Percentiles rank a stretch among this genome's conserved stretches.
Conservation (phyloP, 2,113 vertebrate species). For the Otolemur garnettii region DNA sequence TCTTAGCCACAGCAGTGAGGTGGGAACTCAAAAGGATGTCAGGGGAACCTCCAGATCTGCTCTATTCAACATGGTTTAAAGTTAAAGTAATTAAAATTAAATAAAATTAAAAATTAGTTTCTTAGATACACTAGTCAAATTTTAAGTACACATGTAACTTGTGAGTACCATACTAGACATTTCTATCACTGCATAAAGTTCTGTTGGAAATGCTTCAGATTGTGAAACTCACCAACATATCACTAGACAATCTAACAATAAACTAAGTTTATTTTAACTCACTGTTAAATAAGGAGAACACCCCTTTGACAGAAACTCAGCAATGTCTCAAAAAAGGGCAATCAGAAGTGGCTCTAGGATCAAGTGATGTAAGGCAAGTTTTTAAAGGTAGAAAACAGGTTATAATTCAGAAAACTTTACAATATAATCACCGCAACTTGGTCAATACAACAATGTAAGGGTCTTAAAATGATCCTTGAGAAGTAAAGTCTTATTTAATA, state of each 20-base stretch:
- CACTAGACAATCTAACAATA: background rate
- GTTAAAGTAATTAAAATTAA: slow-evolving; percentile 22
- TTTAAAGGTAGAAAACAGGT: background rate
- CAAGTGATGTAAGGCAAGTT: background rate
- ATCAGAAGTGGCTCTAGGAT: background rate
- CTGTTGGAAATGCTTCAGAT: background rate
- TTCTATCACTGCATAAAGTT: background rate
- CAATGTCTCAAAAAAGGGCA: slow-evolving; percentile 8
- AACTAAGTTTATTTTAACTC: background rate
- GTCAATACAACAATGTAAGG: background rate
- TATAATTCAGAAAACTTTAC: background rate
- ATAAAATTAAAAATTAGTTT: background rate
- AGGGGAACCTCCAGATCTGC: background rate
- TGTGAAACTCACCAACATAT: background rate
- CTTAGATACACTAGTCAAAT: background rate
- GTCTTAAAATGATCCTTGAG: background rate
- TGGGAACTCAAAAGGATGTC: background rate
- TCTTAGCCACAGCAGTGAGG: background rate
- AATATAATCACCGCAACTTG: background rate
- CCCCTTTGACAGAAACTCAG: background rate
- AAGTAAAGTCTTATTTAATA: slow-evolving; percentile 56
- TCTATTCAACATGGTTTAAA: background rate
- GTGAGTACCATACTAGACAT: background rate
- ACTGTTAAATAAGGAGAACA: background rate
- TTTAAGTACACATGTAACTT: background rate